Base-by-base conservation (phyloP, 2,113 vertebrate species). In the Donacobius atricapilla region DNA sequence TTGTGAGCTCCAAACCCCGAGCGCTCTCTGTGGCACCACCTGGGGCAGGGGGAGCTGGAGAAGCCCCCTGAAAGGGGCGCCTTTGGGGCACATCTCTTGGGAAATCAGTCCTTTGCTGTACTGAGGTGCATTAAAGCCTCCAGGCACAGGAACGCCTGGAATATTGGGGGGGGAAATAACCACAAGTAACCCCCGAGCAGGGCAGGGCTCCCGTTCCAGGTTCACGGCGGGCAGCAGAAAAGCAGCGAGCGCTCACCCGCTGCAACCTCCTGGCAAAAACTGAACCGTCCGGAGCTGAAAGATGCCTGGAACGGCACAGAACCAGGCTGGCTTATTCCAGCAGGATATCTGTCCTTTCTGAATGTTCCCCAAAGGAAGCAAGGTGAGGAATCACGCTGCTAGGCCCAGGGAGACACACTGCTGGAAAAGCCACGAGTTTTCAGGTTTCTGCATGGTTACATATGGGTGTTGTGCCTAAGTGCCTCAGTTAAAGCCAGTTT, bases 1-100 rank as follows among this genome's bases (percentile, higher is more conserved):
- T 4, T 12, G 27, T 7, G 22, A 20, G 5, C 6, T 12, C 22
- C 39, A 14, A 9, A 28, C 24, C 56, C 64, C 14, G 17, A 10
- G 0, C 0, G n/a, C 19, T 0, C 3, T 16, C 61, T 54, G 44
- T 16, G 72, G 2, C 39, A 9, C 33, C n/a, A 42, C 4, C 30
- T 3, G 2, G 8, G 14, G 0, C 11, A 50, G 66, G 47, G 44
- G 9, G 4, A 37, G 2, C 25, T 2, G 33, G 35, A 40, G 25
- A 35, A 3, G 3, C 20, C 16, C 12, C 2, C 8, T 3, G 51
- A 3, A 48, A 69, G 7, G 68, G 40, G 17, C 22, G 24, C 1
- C 3, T 37, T 11, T 42, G n/a, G 24, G 39, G 11, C 10, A 11
- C 14, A 1, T n/a, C 54, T 18, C 12, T 15, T n/a, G n/a, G n/a